Percentiles rank a stretch among this genome's conserved stretches.
These are phyloP conservation scores for Macquaria australasica DNA, from an alignment of 2,113 vertebrate species.

Conservation along the genomic window DNA sequence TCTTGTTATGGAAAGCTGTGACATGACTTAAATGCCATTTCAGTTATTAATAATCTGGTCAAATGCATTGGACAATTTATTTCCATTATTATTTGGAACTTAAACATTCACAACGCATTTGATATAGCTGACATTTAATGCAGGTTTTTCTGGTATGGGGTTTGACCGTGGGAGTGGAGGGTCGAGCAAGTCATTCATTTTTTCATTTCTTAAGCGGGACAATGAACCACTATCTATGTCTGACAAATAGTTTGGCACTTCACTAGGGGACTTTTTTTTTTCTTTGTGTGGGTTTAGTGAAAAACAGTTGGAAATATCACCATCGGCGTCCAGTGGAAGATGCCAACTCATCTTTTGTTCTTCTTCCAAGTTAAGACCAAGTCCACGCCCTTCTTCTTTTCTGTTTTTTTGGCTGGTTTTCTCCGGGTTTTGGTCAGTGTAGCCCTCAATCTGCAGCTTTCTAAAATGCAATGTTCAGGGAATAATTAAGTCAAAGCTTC, in stretches of 20 bases:
- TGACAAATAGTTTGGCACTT: constrained; percentile 8
- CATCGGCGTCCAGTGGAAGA: constrained; percentile 29
- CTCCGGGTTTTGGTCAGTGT: background rate
- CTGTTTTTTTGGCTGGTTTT: background rate
- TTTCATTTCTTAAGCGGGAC: background rate
- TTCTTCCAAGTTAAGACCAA: constrained; percentile 28
- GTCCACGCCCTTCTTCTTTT: background rate
- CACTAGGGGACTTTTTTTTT: background rate
- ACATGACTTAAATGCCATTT: constrained; percentile 9
- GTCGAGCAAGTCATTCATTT: background rate
- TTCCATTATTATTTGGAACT: background rate
- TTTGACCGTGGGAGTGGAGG: background rate
- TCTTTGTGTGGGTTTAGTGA: constrained; percentile 30
- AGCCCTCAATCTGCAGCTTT: background rate
- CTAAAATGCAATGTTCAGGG: background rate
- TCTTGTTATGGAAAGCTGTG: constrained; percentile 8
- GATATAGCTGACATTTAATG: constrained; percentile 7
- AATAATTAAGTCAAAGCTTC: background rate
- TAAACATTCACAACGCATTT: background rate
- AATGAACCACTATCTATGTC: background rate
- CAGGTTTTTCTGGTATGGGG: background rate
- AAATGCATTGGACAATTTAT: background rate
- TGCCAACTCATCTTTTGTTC: constrained; percentile 23
- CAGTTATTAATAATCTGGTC: constrained; percentile 11
- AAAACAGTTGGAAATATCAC: constrained; percentile 50